These are phyloP conservation scores for Puntigrus tetrazona DNA, from an alignment of 2,113 vertebrate species.

Conservation along the genomic window DNA sequence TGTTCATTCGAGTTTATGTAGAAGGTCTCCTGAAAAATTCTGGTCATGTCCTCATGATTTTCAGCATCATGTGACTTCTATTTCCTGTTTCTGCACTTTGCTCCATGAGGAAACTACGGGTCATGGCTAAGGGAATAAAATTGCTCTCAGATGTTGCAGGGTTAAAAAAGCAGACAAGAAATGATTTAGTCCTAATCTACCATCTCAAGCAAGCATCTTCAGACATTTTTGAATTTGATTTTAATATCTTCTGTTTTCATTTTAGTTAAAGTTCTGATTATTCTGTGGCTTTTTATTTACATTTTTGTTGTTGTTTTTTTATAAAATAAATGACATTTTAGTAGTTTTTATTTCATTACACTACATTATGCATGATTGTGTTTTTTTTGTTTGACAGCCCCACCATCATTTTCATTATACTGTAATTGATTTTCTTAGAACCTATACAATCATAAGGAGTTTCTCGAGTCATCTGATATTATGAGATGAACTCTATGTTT, in stretches of 20 bases:
- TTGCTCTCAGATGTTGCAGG: constrained; percentile 4
- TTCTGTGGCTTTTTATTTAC: too few relatives aligned
- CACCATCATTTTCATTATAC: too few relatives aligned
- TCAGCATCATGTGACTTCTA: background rate
- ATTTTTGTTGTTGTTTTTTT: too few relatives aligned
- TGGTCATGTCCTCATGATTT: background rate
- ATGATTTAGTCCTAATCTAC: background rate
- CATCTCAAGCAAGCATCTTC: background rate
- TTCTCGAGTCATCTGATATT: too few relatives aligned
- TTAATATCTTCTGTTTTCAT: too few relatives aligned
- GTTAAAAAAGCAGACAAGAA: background rate
- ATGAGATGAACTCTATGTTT: background rate
- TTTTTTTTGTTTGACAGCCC: too few relatives aligned
- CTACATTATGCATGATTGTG: too few relatives aligned
- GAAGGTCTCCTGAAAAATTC: background rate
- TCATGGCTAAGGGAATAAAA: background rate
- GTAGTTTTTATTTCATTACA: too few relatives aligned
- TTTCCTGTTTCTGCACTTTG: background rate
- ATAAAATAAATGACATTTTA: too few relatives aligned
- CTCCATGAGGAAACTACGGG: background rate
- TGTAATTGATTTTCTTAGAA: too few relatives aligned
- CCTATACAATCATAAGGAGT: too few relatives aligned
- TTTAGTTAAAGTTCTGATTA: too few relatives aligned
- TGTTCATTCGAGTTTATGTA: background rate
- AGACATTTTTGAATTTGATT: background rate